These are phyloP conservation scores for Selene dorsalis DNA, from an alignment of 2,797 vertebrate genomes.

Conservation along the genomic window DNA sequence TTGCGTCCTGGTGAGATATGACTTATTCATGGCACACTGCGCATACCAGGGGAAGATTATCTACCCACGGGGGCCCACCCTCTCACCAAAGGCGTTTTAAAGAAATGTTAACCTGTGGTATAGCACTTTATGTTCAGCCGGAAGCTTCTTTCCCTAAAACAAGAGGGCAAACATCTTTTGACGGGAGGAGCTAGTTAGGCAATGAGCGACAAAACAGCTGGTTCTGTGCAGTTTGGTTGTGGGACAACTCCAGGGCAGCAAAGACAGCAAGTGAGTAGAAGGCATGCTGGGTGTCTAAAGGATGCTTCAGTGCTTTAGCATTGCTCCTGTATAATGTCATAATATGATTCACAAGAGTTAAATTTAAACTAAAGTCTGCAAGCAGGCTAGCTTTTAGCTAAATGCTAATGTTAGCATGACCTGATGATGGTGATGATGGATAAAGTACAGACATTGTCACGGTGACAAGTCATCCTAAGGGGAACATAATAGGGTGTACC, in stretches of 20 bases:
- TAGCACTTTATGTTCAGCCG: conserved; percentile 15
- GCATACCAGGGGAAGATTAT: conserved; percentile 62
- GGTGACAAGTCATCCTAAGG: neutral
- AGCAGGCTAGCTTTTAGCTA: neutral
- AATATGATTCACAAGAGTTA: neutral
- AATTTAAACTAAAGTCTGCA: neutral
- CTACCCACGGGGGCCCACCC: conserved; percentile 39
- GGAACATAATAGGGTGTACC: too few species aligned
- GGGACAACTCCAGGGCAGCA: too few species aligned
- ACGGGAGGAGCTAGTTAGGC: neutral
- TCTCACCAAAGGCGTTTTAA: conserved; percentile 62
- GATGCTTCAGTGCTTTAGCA: neutral
- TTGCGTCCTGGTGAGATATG: conserved; percentile 72
- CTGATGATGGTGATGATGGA: neutral
- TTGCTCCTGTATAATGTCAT: neutral
- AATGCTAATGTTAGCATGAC: neutral
- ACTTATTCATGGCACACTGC: conserved; percentile 76
- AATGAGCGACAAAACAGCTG: neutral
- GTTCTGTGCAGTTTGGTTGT: neutral
- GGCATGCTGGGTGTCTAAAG: neutral
- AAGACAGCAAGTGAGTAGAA: too few species aligned
- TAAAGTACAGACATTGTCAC: neutral
- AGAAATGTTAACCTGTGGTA: conserved; percentile 54
- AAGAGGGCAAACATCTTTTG: conserved; percentile 13
- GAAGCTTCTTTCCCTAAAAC: conserved; percentile 28